Percentiles rank a stretch among this genome's conserved stretches.
phyloP scores from a whole-genome alignment of 2,113 vertebrate species.

The Pteropus alecto region DNA sequence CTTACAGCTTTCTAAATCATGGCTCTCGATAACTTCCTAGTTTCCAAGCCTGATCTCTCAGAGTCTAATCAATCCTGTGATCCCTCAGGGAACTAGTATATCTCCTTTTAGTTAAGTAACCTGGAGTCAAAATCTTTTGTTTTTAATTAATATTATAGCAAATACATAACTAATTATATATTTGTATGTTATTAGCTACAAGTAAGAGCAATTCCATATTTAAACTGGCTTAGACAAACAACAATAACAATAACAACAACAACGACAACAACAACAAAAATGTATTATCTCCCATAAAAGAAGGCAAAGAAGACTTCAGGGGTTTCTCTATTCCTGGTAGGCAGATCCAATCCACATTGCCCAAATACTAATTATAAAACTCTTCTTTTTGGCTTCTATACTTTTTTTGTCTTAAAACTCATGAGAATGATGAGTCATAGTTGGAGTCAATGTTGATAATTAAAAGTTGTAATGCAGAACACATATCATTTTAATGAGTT shows the following conservation, averaged over 20 bases:
- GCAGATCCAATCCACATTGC: neutral
- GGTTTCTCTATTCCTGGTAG: neutral
- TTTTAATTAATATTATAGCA: neutral
- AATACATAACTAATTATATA: neutral
- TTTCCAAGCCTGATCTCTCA: neutral
- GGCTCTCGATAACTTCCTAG: neutral
- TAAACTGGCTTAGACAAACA: conserved; percentile 7
- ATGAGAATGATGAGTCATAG: neutral
- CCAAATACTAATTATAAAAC: neutral
- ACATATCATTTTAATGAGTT: conserved; percentile 21
- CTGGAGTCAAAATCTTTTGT: neutral
- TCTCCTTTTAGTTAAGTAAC: neutral
- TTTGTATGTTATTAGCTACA: neutral
- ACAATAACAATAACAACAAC: too few relatives aligned
- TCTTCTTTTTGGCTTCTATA: neutral
- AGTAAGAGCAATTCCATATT: neutral
- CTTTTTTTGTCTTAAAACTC: conserved; percentile 1
- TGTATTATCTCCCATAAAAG: neutral
- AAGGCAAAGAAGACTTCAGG: neutral
- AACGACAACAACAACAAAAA: neutral
- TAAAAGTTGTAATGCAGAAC: neutral
- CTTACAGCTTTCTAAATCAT: neutral
- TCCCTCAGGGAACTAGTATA: neutral
- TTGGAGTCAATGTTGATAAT: neutral
- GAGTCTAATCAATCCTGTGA: neutral